Evolutionary conservation across 2,797 vertebrate genomes (phyloP), one percentile per base, ranked within the genome.

Genomic region (Peromyscus eremicus): DNA sequence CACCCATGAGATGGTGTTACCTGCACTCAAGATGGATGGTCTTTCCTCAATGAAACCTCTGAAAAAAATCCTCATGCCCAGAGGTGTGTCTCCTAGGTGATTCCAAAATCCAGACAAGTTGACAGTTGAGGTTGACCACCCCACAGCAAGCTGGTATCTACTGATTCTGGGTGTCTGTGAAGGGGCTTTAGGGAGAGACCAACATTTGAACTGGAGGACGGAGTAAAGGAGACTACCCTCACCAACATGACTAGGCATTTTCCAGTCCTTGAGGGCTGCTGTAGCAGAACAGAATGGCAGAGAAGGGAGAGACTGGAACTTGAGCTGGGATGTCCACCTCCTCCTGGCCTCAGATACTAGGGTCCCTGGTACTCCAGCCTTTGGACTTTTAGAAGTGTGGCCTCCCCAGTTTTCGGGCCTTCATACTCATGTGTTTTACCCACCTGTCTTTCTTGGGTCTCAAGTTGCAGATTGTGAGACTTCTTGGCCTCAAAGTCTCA

Each of bases 201-300:
- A 71, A 84, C 14, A 43, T 11, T 32, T 55, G 40, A 55, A 21
- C 25, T 32, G n/a, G 49, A 17, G 16, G 83, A 10, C 6, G 0
- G 60, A 77, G 34, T 25, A 13, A 37, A 82, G 46, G 17, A 40
- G 68, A 40, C 6, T 1, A 2, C 32, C 37, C 49, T 52, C 16
- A 40, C 49, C 21, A 27, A 19, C 0, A 2, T 1, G 6, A 1
- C 43, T 32, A 37, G 85, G n/a, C 6, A 43, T 6, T 19, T 23
- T 32, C 89, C 6, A 11, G 9, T 5, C 43, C 12, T 0, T 1
- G 9, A 64, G 32, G n/a, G n/a, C 13, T 32, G 19, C 10, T 32
- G 7, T 9, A 13, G 43, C 2, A 21, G 52, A 71, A 71, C 6
- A 29, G 3, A 71, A 37, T 14, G 34, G 34, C 0, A 8, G 49